These are phyloP conservation scores for Neodiprion lecontei DNA, from an alignment of 1,140 invertebrate species.

Conservation along the genomic window DNA sequence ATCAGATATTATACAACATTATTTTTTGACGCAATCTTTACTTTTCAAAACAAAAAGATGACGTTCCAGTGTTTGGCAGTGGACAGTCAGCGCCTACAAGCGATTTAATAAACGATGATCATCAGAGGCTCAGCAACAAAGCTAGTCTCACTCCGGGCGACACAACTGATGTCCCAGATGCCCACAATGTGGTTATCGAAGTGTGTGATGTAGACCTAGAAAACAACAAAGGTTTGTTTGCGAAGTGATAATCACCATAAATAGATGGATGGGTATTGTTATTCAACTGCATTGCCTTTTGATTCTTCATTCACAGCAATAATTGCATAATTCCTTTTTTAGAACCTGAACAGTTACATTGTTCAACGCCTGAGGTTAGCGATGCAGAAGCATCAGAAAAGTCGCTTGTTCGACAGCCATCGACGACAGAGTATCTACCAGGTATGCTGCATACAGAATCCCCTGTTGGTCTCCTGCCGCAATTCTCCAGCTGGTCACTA, in stretches of 20 bases:
- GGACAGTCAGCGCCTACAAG: slow-evolving; percentile 49
- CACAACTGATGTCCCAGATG: slow-evolving; percentile 30
- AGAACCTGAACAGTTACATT: background rate
- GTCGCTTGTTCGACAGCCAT: slow-evolving; percentile 73
- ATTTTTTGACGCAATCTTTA: background rate
- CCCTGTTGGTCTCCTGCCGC: slow-evolving; percentile 79
- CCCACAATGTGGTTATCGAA: slow-evolving; percentile 61
- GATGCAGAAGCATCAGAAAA: slow-evolving; percentile 61
- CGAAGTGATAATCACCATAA: background rate
- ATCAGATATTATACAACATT: background rate
- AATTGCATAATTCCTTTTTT: background rate
- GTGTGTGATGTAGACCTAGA: slow-evolving; percentile 55
- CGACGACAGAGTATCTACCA: slow-evolving; percentile 88
- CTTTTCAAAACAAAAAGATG: slow-evolving; percentile 36
- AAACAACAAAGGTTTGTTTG: slow-evolving; percentile 48
- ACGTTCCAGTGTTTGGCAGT: slow-evolving; percentile 53
- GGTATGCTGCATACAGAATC: slow-evolving; percentile 87
- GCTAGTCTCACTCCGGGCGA: slow-evolving; percentile 48
- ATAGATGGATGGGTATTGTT: slow-evolving; percentile 1
- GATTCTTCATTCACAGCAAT: background rate
- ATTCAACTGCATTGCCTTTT: background rate
- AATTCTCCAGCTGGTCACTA: slow-evolving; percentile 93
- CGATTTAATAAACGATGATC: slow-evolving; percentile 46
- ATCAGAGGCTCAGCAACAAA: slow-evolving; percentile 48
- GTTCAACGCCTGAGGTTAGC: background rate